A percentile compares a stretch with the other conserved stretches of the same genome.
phyloP scores from a whole-genome alignment of 2,113 vertebrate species.

The Serilophus lunatus region DNA sequence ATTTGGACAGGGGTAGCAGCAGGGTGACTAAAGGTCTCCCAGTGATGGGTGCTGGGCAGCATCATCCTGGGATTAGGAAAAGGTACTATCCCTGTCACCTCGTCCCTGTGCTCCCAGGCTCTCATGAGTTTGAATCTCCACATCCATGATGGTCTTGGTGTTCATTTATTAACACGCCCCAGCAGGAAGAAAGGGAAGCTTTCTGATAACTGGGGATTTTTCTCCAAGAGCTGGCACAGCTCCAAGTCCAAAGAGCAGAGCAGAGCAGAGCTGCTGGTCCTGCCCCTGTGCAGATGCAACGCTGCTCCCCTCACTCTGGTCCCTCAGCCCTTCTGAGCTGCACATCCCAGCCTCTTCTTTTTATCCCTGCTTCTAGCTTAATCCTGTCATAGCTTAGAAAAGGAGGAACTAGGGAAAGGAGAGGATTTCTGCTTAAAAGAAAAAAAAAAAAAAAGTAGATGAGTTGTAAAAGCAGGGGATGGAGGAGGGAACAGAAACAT shows the following conservation, averaged over 20 bases:
- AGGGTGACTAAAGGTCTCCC: not conserved
- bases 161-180: not conserved
- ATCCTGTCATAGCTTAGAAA: not conserved
- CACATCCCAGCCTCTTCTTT: not conserved
- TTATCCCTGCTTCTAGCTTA: not conserved
- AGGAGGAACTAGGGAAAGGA: not conserved
- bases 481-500: not conserved
- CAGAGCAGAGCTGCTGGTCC: not conserved
- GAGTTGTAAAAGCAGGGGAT: not conserved
- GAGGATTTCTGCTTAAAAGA: not conserved
- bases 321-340: not conserved
- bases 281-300: fast-evolving
- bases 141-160: fast-evolving
- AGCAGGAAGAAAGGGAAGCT: not conserved
- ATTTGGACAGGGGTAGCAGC: not conserved
- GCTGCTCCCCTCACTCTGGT: not conserved
- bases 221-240: not conserved
- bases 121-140: fast-evolving
- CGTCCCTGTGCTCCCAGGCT: not conserved
- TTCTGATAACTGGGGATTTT: fast-evolving
- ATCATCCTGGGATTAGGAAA: not conserved
- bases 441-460: not conserved
- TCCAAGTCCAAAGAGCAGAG: not conserved
- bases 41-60: not conserved
- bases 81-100: not conserved